Percentiles rank a stretch among this genome's conserved stretches.
phyloP scores from a whole-genome alignment of 2,888 invertebrate genomes.

The Lithophane ornitopus region DNA sequence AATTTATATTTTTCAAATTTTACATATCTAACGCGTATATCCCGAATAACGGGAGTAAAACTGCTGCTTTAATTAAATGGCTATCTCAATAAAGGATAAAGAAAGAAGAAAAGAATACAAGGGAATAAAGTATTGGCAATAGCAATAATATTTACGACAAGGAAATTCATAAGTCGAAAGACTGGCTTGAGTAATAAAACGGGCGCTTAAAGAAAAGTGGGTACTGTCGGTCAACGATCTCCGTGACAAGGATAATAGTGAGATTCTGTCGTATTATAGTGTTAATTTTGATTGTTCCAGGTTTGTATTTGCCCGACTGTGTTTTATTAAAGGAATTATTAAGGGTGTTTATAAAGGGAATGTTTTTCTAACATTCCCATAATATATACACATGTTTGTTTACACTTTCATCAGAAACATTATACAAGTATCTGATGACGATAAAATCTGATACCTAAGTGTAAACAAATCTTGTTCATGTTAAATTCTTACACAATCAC shows the following conservation, averaged over 20 bases:
- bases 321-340: no score
- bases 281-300: slow-evolving; percentile 2
- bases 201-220: slow-evolving; percentile 57
- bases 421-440: no score
- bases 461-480: no score
- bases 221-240: slow-evolving; percentile 47
- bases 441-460: no score
- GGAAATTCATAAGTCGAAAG: slow-evolving; percentile 62
- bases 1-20: slow-evolving; percentile 41
- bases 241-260: slow-evolving; percentile 28
- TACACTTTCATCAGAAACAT: no score
- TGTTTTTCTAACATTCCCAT: no score
- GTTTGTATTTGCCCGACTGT: not conserved
- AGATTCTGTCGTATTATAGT: not conserved
- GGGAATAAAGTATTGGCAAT: slow-evolving; percentile 46
- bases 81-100: slow-evolving; percentile 33
- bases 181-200: slow-evolving; percentile 60
- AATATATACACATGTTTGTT: no score
- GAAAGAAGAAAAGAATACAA: slow-evolving; percentile 40
- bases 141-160: slow-evolving; percentile 64
- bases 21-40: slow-evolving; percentile 33
- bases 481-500: not conserved
- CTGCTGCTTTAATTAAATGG: slow-evolving; percentile 47
- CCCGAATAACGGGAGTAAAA: slow-evolving; percentile 3
- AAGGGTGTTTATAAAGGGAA: no score